Percentiles rank a stretch among this genome's conserved stretches.
Conservation (phyloP, 2,888 invertebrate genomes). For the Macrophya alboannulata region DNA sequence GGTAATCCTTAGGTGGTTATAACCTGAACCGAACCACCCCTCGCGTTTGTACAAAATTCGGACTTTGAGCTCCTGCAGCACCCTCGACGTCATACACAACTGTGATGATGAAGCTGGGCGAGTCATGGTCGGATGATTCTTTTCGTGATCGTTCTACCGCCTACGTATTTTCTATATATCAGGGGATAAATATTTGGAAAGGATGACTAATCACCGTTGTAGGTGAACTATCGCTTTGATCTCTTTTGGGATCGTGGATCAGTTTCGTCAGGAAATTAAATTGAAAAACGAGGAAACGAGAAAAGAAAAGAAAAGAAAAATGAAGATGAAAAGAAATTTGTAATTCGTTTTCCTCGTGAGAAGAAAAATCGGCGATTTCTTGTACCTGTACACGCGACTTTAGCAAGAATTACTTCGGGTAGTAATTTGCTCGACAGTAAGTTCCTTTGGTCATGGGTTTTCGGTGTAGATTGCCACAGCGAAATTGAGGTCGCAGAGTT, state of each 20-base stretch:
- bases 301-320: too few relatives aligned
- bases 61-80: background rate
- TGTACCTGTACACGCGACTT: background rate
- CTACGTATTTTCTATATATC: conserved; percentile 67
- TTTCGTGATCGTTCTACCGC: conserved; percentile 60
- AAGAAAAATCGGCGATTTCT: background rate
- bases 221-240: conserved; percentile 7
- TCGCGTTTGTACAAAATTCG: background rate
- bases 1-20: conserved; percentile 28
- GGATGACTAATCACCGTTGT: conserved; percentile 27
- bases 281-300: background rate
- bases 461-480: conserved; percentile 65
- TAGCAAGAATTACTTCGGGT: background rate
- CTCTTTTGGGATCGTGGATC: background rate
- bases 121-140: conserved; percentile 66
- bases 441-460: conserved; percentile 60
- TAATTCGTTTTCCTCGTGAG: background rate
- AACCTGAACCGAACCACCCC: background rate
- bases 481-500: conserved; percentile 72
- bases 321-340: too few relatives aligned
- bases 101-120: conserved; percentile 60
- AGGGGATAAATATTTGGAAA: conserved; percentile 63
- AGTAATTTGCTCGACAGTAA: background rate
- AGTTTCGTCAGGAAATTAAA: conserved; percentile 18
- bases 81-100: conserved; percentile 50